A percentile compares a stretch with the other conserved stretches of the same genome.
Conservation (phyloP, 2,113 vertebrate genomes). For the Meriones unguiculatus region DNA sequence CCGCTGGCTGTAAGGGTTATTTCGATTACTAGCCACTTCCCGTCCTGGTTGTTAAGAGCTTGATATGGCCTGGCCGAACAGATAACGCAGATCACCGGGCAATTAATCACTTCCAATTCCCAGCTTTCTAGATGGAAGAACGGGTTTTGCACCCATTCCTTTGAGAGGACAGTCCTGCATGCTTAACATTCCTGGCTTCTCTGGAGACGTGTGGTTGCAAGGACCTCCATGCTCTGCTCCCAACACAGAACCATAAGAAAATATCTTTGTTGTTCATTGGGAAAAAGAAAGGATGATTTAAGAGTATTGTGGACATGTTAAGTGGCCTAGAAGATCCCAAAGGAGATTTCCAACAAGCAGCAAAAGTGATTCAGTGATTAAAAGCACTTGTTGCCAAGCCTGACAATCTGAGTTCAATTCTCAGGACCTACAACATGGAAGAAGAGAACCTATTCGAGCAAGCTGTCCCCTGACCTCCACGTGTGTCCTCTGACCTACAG, state of each 20-base stretch:
- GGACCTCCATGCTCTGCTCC: too few species aligned
- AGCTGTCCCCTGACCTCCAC: neutral
- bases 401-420: neutral
- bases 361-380: neutral
- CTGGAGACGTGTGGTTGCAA: too few species aligned
- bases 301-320: neutral
- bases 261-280: neutral
- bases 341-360: neutral
- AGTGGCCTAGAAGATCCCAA: neutral
- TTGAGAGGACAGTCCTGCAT: too few species aligned
- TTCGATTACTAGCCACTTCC: too few species aligned
- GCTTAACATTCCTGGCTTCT: too few species aligned
- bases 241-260: neutral
- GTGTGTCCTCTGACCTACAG: neutral
- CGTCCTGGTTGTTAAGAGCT: too few species aligned
- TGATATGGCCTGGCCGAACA: too few species aligned
- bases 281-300: neutral
- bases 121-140: too few species aligned
- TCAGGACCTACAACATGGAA: neutral
- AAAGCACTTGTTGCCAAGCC: neutral
- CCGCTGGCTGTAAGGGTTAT: too few species aligned
- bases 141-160: too few species aligned
- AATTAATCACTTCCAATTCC: too few species aligned
- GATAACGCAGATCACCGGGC: too few species aligned
- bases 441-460: neutral